Evolutionary conservation across 2,888 invertebrate genomes (phyloP).

Genomic region (Asteroscopus sphinx): DNA sequence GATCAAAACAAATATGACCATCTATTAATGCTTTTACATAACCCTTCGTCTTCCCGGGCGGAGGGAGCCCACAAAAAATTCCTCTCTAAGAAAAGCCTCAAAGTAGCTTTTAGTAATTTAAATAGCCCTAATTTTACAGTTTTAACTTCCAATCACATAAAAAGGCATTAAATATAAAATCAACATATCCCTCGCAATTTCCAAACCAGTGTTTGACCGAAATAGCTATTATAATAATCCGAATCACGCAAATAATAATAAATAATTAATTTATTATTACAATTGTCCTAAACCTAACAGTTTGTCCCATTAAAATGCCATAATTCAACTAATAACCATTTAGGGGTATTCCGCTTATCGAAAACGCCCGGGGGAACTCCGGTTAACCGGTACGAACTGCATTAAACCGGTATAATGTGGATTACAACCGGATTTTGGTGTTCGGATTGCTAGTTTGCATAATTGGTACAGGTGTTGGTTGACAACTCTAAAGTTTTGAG

Average conservation of each 20-base stretch:
- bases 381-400: constrained; percentile 71
- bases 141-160: too few relatives aligned
- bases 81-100: too few relatives aligned
- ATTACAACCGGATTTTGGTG: constrained; percentile 71
- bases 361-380: constrained; percentile 56
- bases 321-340: constrained; percentile 49
- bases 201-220: constrained; percentile 22
- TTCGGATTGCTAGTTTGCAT: constrained; percentile 53
- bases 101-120: too few relatives aligned
- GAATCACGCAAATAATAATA: not conserved
- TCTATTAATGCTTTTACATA: too few relatives aligned
- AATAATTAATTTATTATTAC: constrained; percentile 46
- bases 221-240: constrained; percentile 34
- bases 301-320: constrained; percentile 46
- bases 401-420: constrained; percentile 75
- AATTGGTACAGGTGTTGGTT: constrained; percentile 47
- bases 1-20: too few relatives aligned
- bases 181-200: not conserved
- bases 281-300: constrained; percentile 41
- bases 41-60: too few relatives aligned
- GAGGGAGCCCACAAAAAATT: too few relatives aligned
- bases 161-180: too few relatives aligned
- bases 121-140: too few relatives aligned
- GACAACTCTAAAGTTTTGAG: constrained; percentile 40
- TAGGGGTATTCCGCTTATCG: constrained; percentile 51